Evolutionary conservation across 2,797 vertebrate species (phyloP), one percentile per base, ranked within the genome.

Genomic region (Anas acuta): DNA sequence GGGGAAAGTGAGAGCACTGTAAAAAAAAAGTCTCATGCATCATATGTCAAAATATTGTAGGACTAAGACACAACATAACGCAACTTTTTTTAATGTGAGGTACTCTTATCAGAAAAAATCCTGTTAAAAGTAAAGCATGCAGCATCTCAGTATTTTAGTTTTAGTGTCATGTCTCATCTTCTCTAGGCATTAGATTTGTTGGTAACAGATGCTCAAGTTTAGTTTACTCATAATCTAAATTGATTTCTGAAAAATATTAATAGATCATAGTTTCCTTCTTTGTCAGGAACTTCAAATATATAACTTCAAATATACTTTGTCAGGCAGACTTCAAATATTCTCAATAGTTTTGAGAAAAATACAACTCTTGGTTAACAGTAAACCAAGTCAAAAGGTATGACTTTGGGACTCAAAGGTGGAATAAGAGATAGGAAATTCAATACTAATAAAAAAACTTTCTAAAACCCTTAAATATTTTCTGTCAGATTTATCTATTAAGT

Each of bases 181-280:
- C 39, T 73, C 77, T 94, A 90, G 84, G 90, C 77, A 75, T 67
- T 43, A 92, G 28, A 76, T 65, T 82, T 84, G 26, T n/a, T 33
- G 13, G 22, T 88, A 81, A 66, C 70, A 11, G 11, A 41, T 15
- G 45, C 88, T 77, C 35, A n/a, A 80, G 47, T 26, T 64, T 69
- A 75, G 45, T 70, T 87, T 84, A 53, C 37, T 64, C 11, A 37
- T 16, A 60, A 37, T 80, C 43, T 53, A 16, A 28, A 53, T 28
- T 93, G 76, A 65, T 90, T 90, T 92, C 77, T 28, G 25, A 60
- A 32, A 39, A 86, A 93, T 43, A n/a, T 30, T 35, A 74, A 60
- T 9, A 60, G n/a, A 74, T 35, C 30, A 14, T 26, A 45, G 23
- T 60, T 51, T 49, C 47, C 12, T 51, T 51, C 49, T 51, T 51